Percentiles rank a stretch among this genome's conserved stretches.
Conservation (phyloP, 2,797 vertebrate species). For the Pipistrellus nathusii region DNA sequence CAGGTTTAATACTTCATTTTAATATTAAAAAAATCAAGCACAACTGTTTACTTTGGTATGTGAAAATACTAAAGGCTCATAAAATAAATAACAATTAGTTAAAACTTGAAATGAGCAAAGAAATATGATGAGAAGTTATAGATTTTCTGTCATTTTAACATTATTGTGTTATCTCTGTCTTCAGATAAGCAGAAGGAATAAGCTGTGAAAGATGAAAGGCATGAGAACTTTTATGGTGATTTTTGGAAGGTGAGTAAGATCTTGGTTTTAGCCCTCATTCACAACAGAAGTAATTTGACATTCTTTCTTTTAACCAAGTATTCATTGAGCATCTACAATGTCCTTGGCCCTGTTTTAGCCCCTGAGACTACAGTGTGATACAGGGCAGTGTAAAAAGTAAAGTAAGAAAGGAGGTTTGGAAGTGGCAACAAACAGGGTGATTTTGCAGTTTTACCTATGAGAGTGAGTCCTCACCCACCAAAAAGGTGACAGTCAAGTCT, state of each 20-base stretch:
- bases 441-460: neutral
- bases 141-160: constrained; percentile 25
- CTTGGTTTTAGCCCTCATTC: neutral
- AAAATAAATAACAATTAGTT: constrained; percentile 72
- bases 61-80: constrained; percentile 43
- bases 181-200: constrained; percentile 44
- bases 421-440: neutral
- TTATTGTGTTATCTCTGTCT: constrained; percentile 47
- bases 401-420: neutral
- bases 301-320: neutral
- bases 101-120: constrained; percentile 63
- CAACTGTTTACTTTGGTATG: constrained; percentile 43
- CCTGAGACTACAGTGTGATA: neutral
- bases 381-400: neutral
- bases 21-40: constrained; percentile 72
- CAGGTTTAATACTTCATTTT: constrained; percentile 61
- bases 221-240: neutral
- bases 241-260: constrained; percentile 36
- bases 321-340: neutral
- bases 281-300: neutral
- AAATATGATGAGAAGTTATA: constrained; percentile 48
- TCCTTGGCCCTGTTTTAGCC: neutral
- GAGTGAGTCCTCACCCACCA: neutral
- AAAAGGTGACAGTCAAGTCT: neutral
- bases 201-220: neutral